These are phyloP conservation scores for Thereva nobilitata DNA, from an alignment of 2,888 invertebrate species.

Conservation along the genomic window DNA sequence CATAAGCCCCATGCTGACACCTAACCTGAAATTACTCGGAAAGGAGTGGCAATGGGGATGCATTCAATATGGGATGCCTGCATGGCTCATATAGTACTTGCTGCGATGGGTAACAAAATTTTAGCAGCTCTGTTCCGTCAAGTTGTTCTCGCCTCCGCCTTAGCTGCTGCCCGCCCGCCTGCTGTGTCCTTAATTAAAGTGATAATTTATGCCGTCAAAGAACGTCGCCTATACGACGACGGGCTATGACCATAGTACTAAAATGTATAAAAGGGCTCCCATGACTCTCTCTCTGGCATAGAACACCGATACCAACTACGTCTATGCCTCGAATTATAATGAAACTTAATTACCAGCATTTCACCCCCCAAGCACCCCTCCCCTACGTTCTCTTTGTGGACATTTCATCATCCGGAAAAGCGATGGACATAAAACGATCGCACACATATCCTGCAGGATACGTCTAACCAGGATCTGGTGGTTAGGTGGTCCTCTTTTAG, in stretches of 20 bases:
- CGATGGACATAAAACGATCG: slow-evolving; percentile 29
- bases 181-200: slow-evolving; percentile 37
- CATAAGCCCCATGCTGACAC: slow-evolving; percentile 22
- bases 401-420: slow-evolving; percentile 31
- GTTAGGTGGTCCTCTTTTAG: background rate
- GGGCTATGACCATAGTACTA: slow-evolving; percentile 4
- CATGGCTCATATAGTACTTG: slow-evolving; percentile 27
- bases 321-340: slow-evolving; percentile 33
- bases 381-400: slow-evolving; percentile 8
- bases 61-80: slow-evolving; percentile 1
- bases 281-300: background rate
- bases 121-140: slow-evolving; percentile 17
- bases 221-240: slow-evolving; percentile 6
- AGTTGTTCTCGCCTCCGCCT: slow-evolving; percentile 19
- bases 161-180: slow-evolving; percentile 5
- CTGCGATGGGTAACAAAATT: slow-evolving; percentile 19
- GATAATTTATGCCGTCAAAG: slow-evolving; percentile 36
- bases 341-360: slow-evolving; percentile 37
- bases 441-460: slow-evolving; percentile 17
- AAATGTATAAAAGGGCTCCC: slow-evolving; percentile 24
- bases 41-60: slow-evolving; percentile 8
- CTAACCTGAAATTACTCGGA: slow-evolving; percentile 14
- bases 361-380: background rate
- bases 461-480: background rate
- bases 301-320: slow-evolving; percentile 6